These are phyloP conservation scores for Alentia gelatinosa DNA, from an alignment of 2,888 invertebrate genomes.

Conservation along the genomic window DNA sequence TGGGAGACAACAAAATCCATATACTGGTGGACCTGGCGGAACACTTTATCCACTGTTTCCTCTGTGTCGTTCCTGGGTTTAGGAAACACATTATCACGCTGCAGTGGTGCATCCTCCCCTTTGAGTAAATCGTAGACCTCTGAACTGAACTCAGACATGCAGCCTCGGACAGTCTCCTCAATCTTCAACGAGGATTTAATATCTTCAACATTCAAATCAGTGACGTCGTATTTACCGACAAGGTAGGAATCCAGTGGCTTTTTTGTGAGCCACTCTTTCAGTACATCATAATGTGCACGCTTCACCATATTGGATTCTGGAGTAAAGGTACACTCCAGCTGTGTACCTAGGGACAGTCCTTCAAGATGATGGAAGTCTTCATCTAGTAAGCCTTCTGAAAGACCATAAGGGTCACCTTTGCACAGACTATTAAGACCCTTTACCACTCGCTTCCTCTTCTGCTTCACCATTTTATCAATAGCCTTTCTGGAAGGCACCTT, in stretches of 20 bases:
- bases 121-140: constrained; percentile 26
- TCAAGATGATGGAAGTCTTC: constrained; percentile 50
- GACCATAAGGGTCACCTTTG: background rate
- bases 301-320: constrained; percentile 44
- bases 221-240: constrained; percentile 37
- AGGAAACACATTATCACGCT: constrained; percentile 14
- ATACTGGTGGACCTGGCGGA: constrained; percentile 50
- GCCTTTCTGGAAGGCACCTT: background rate
- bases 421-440: constrained; percentile 3
- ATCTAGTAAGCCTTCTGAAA: background rate
- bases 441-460: background rate
- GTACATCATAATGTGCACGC: constrained; percentile 54
- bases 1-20: constrained; percentile 49
- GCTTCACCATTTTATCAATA: constrained; percentile 39
- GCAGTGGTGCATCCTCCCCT: background rate
- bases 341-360: constrained; percentile 56
- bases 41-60: constrained; percentile 51
- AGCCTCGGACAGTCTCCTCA: constrained; percentile 15
- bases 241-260: constrained; percentile 57
- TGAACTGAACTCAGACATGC: constrained; percentile 1
- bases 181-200: constrained; percentile 31
- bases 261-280: constrained; percentile 55
- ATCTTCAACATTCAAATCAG: background rate
- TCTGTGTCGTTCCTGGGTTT: constrained; percentile 41
- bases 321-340: constrained; percentile 57